These are phyloP conservation scores for Cerastis leucographa DNA, from an alignment of 2,888 invertebrate genomes.

Conservation along the genomic window DNA sequence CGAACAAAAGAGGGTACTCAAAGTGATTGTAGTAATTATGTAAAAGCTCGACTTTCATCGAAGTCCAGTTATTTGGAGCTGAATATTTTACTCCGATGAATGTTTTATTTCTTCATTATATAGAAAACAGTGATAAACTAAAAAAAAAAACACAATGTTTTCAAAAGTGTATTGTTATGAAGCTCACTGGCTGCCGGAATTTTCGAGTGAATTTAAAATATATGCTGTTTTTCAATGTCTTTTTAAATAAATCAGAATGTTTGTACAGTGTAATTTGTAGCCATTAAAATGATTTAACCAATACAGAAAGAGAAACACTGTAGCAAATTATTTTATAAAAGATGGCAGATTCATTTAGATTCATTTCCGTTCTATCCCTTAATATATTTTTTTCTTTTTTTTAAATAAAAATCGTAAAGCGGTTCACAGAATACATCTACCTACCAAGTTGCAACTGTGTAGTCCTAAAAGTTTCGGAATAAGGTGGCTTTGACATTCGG, in stretches of 20 bases:
- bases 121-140: background rate
- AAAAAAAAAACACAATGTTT: slow-evolving; percentile 20
- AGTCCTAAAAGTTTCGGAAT: too few relatives aligned
- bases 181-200: background rate
- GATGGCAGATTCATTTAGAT: too few relatives aligned
- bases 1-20: slow-evolving; percentile 31
- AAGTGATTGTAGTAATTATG: slow-evolving; percentile 46
- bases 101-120: slow-evolving; percentile 48
- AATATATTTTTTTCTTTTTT: too few relatives aligned
- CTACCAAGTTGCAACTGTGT: too few relatives aligned
- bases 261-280: background rate
- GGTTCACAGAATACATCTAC: too few relatives aligned
- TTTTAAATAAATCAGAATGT: background rate
- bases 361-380: too few relatives aligned
- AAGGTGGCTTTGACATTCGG: too few relatives aligned
- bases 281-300: background rate
- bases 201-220: background rate
- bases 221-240: background rate
- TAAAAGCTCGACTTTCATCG: slow-evolving; percentile 34
- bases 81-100: slow-evolving; percentile 34
- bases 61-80: slow-evolving; percentile 20
- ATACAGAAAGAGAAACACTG: background rate
- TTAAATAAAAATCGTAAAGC: too few relatives aligned
- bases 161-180: background rate
- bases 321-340: background rate